These are phyloP conservation scores for Mixornis gularis DNA, from an alignment of 2,113 vertebrate genomes.

Conservation along the genomic window DNA sequence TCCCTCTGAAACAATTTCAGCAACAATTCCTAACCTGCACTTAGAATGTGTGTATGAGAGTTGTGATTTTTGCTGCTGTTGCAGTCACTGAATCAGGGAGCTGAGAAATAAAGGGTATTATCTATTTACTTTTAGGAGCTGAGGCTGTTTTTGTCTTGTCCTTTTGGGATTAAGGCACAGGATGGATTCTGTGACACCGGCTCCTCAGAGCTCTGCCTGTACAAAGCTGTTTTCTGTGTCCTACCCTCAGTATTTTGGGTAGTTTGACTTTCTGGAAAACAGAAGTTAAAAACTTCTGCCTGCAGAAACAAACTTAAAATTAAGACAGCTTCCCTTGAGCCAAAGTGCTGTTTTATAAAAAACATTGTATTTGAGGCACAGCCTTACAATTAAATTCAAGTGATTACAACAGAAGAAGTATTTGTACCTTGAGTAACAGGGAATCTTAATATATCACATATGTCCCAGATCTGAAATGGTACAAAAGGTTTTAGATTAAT, in stretches of 20 bases:
- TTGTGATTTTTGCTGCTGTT: neutral
- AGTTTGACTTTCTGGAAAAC: neutral
- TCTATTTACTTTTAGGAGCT: neutral
- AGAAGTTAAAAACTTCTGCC: neutral
- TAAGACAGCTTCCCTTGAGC: neutral
- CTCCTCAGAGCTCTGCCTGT: neutral
- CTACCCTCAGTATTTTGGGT: neutral
- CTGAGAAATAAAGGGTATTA: neutral
- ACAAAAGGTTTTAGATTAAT: neutral
- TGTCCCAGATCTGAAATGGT: neutral
- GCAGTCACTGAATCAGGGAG: neutral
- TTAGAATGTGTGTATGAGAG: neutral
- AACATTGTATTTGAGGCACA: neutral
- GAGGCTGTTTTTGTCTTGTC: neutral
- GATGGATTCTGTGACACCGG: neutral
- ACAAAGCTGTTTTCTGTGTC: neutral
- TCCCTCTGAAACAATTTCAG: neutral
- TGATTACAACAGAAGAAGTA: neutral
- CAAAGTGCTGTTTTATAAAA: neutral
- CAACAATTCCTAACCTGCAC: neutral
- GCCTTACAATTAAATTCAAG: neutral
- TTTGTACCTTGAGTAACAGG: neutral
- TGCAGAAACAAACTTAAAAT: neutral
- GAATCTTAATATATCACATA: neutral
- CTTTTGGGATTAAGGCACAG: neutral